Evolutionary conservation across 2,888 invertebrate genomes (phyloP), one percentile per base, ranked within the genome.

Genomic region (Calameuta filiformis): DNA sequence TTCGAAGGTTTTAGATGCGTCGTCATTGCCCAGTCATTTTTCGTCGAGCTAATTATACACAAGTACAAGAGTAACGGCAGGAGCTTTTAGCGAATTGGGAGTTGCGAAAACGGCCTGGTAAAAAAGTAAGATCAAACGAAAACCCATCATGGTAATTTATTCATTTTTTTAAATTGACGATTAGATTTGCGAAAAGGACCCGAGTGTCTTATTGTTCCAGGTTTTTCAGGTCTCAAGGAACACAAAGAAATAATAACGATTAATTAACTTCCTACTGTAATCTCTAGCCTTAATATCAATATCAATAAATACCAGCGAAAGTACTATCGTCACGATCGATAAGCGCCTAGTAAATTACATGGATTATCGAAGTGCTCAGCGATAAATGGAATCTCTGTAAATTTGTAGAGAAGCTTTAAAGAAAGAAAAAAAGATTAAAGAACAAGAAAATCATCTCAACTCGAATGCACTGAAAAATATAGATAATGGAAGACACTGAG

Each of bases 11-110:
- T 71, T 71, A 56, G 81, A 80, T 83, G 84, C 83, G 79, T 56
- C 83, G 87, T 88, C 87, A 88, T 85, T 76, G 81, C 31, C 69
- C 80, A 76, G 85, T 87, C 88, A 88, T 88, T 87, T 87, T 86
- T 88, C 84, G 84, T 83, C 76, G 71, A 76, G 76, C 83, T 82
- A 77, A 76, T 83, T 81, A 81, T 37, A 11, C 37, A 9, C 23
- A 23, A 23, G 9, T 56, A 30, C 30, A 40, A 68, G 35, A n/a
- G 15, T 30, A 71, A 31, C 37, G 31, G 71, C 71, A 34, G 71
- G 31, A 33, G 31, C 33, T 71, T 12, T 71, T 71, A 71, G 71
- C 71, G 31, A 71, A 71, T 71, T 71, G 71, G 31, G 31, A 31
- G 4, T 15, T 9, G 56, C 56, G 23, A 56, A 56, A 56, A 56